Evolutionary conservation across 2,113 vertebrate genomes (phyloP).

Genomic region (Climacteris rufus): DNA sequence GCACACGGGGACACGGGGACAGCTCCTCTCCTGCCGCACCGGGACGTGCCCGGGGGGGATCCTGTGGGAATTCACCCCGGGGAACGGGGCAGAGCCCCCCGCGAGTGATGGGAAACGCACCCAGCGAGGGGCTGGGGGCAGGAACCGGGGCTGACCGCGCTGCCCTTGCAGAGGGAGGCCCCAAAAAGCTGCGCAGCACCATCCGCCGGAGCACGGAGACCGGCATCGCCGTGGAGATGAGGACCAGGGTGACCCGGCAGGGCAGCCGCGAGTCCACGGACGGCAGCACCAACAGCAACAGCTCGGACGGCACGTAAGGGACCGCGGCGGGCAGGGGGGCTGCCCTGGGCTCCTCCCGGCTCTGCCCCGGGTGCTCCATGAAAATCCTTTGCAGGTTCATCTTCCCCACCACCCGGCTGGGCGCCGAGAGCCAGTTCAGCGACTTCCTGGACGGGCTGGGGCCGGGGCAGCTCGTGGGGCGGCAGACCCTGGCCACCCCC

Average conservation of each 20-base stretch:
- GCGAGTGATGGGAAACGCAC: accelerated
- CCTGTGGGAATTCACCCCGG: background rate
- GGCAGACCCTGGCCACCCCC: constrained; percentile 93
- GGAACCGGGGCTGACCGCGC: background rate
- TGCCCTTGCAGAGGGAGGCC: constrained; percentile 91
- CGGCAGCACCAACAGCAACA: constrained; percentile 98
- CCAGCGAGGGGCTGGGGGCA: background rate
- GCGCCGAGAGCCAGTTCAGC: constrained; percentile 96
- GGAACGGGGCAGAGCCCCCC: accelerated
- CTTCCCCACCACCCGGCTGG: constrained; percentile 90
- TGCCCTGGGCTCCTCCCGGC: too few relatives aligned
- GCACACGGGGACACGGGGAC: background rate
- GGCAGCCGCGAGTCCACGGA: constrained; percentile 96
- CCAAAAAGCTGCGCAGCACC: constrained; percentile 96
- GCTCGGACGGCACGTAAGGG: constrained; percentile 96
- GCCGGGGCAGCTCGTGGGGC: constrained; percentile 94
- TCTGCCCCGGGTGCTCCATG: background rate
- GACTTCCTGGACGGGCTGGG: constrained; percentile 96
- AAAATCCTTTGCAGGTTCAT: constrained; percentile 81
- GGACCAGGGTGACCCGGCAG: constrained; percentile 91
- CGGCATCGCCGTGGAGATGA: constrained; percentile 96
- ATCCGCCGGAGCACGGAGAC: constrained; percentile 97
- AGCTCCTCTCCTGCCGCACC: background rate
- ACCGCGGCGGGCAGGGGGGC: accelerated
- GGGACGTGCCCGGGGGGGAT: accelerated